Percentiles rank a stretch among this genome's conserved stretches.
Evolutionary conservation across 2,797 vertebrate genomes (phyloP).

Genomic region (Sphenodon punctatus): DNA sequence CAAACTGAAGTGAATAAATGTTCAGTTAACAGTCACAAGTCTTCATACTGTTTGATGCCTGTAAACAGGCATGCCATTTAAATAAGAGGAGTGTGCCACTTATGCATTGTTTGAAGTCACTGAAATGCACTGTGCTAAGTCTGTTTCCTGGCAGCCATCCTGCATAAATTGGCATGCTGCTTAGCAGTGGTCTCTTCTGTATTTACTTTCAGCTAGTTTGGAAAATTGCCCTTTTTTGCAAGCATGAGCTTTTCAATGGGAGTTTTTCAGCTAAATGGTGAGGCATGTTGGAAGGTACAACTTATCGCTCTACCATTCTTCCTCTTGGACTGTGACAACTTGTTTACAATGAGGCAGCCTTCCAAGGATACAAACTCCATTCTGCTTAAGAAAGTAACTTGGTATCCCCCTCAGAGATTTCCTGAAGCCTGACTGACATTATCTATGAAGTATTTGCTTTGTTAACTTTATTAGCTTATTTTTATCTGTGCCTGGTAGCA

Average conservation of each 20-base stretch:
- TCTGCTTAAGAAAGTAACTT: fast-evolving
- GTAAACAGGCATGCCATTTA: constrained; percentile 47
- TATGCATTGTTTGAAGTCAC: constrained; percentile 21
- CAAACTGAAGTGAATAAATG: neutral
- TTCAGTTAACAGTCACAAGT: neutral
- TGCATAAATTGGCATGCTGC: constrained; percentile 12
- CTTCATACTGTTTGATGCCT: neutral
- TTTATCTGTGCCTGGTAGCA: neutral
- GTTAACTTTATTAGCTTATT: neutral
- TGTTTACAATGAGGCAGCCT: neutral
- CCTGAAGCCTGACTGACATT: neutral
- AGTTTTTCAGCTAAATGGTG: neutral
- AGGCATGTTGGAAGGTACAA: neutral
- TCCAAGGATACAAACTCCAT: neutral
- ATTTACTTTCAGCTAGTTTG: constrained; percentile 36
- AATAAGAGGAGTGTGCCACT: neutral
- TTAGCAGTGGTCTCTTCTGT: neutral
- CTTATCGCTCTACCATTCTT: fast-evolving
- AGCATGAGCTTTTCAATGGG: fast-evolving
- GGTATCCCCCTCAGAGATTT: neutral
- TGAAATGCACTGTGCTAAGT: constrained; percentile 6
- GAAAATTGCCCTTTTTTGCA: neutral
- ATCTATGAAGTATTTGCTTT: neutral
- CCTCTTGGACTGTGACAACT: fast-evolving
- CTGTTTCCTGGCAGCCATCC: constrained; percentile 40